A percentile compares a stretch with the other conserved stretches of the same genome.
Conservation (phyloP, 2,888 invertebrate species). For the Caenorhabditis becei region DNA sequence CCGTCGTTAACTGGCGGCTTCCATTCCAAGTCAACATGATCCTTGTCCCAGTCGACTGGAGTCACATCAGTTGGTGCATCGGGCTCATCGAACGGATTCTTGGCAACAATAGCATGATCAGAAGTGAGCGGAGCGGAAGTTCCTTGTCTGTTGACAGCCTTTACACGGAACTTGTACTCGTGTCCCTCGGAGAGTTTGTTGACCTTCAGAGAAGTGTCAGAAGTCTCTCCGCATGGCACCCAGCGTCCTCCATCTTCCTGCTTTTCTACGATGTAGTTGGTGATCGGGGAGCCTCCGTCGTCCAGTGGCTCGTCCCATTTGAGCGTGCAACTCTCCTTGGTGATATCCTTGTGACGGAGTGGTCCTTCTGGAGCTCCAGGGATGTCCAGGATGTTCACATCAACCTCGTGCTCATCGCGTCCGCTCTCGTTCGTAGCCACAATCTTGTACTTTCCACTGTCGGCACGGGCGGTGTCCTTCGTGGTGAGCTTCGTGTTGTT, state of each 20-base stretch:
- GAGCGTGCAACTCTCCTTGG: conserved; percentile 91
- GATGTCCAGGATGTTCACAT: conserved; percentile 87
- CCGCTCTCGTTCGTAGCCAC: conserved; percentile 83
- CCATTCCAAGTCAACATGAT: conserved; percentile 97
- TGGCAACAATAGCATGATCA: conserved; percentile 91
- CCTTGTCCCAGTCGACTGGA: conserved; percentile 94
- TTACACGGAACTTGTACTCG: conserved; percentile 94
- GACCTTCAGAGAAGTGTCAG: conserved; percentile 83
- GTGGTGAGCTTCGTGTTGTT: conserved; percentile 91
- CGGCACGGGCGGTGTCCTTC: conserved; percentile 87
- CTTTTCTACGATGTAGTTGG: conserved; percentile 93
- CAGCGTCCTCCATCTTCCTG: conserved; percentile 81
- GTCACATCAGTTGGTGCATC: conserved; percentile 81
- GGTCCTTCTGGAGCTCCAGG: conserved; percentile 88
- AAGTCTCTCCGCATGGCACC: conserved; percentile 81
- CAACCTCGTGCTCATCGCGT: conserved; percentile 83
- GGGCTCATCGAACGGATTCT: conserved; percentile 88
- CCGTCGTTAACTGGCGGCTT: conserved; percentile 93
- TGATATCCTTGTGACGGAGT: conserved; percentile 89
- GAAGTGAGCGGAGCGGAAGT: conserved; percentile 91
- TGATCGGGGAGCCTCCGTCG: conserved; percentile 94
- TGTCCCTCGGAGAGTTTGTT: conserved; percentile 93
- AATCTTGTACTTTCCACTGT: conserved; percentile 85
- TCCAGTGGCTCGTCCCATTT: conserved; percentile 89
- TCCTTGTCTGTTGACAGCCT: conserved; percentile 94